Percentiles rank a stretch among this genome's conserved stretches.
Conservation (phyloP, 1,140 invertebrate species). For the Drosophila littoralis region DNA sequence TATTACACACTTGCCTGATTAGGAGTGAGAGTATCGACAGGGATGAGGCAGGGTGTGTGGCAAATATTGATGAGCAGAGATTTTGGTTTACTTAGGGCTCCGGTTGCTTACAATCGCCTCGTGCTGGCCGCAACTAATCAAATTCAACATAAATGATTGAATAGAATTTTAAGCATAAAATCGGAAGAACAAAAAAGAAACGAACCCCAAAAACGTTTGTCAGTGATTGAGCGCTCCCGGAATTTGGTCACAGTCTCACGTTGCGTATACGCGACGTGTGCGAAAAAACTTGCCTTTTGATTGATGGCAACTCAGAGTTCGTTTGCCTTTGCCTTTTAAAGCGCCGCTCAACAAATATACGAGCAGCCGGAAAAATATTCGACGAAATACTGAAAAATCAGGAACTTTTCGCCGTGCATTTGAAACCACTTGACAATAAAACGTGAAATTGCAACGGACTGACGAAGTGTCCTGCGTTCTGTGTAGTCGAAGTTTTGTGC, state of each 20-base stretch:
- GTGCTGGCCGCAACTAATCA: slow-evolving; percentile 55
- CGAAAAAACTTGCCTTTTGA: slow-evolving; percentile 38
- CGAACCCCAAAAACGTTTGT: slow-evolving; percentile 38
- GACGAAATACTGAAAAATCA: slow-evolving; percentile 15
- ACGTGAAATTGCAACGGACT: slow-evolving; percentile 61
- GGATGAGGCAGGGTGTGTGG: not conserved
- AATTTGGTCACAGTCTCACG: slow-evolving; percentile 15
- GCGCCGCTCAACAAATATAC: slow-evolving; percentile 20
- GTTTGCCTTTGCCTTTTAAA: slow-evolving; percentile 32
- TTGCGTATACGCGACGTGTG: slow-evolving; percentile 47
- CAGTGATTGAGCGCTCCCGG: slow-evolving; percentile 68
- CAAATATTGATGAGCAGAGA: slow-evolving; percentile 66
- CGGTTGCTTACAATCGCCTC: slow-evolving; percentile 34
- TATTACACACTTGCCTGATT: slow-evolving; percentile 58
- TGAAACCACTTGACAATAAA: slow-evolving; percentile 79
- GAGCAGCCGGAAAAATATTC: slow-evolving; percentile 7
- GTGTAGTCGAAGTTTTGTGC: slow-evolving; percentile 44
- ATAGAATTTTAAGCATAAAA: slow-evolving; percentile 74
- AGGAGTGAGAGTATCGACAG: not conserved
- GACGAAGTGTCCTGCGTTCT: slow-evolving; percentile 52
- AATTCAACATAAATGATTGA: slow-evolving; percentile 82
- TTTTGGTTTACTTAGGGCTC: slow-evolving; percentile 45
- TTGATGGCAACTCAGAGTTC: slow-evolving; percentile 52
- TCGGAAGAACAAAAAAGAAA: not conserved
- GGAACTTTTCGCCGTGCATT: slow-evolving; percentile 56